Evolutionary conservation across 2,113 vertebrate species (phyloP).

Genomic region (Xenotilapia leptura): DNA sequence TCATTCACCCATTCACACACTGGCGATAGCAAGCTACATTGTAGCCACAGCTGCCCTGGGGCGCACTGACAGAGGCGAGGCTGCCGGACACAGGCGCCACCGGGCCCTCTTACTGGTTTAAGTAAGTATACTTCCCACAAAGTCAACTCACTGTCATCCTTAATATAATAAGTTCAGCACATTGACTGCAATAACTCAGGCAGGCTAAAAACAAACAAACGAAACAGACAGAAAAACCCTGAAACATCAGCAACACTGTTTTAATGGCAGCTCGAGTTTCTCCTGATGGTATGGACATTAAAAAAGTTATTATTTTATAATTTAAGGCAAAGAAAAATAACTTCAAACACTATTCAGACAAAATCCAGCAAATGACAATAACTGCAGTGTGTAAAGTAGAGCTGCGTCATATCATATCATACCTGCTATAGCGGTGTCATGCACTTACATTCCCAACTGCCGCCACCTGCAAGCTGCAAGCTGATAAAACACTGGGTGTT

Average conservation of each 20-base stretch:
- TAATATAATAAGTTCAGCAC: not conserved
- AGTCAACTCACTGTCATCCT: not conserved
- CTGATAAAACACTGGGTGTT: not conserved
- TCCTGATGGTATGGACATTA: not conserved
- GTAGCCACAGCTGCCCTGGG: too few relatives aligned
- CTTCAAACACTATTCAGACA: not conserved
- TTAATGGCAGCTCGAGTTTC: not conserved
- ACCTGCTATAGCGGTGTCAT: not conserved
- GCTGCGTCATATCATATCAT: not conserved
- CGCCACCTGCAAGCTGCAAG: not conserved
- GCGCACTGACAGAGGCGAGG: too few relatives aligned
- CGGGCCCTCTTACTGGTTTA: not conserved
- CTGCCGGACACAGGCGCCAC: too few relatives aligned
- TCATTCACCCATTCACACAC: too few relatives aligned
- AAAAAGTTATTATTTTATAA: not conserved
- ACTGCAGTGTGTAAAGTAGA: not conserved
- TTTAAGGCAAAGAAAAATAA: not conserved
- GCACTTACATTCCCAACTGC: not conserved
- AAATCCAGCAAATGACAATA: not conserved
- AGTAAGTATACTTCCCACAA: not conserved
- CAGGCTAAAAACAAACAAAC: not conserved
- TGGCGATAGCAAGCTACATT: too few relatives aligned
- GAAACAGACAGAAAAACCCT: not conserved
- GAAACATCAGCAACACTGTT: not conserved
- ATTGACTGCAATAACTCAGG: not conserved